Evolutionary conservation across 2,797 vertebrate genomes (phyloP).

Genomic region (Echeneis naucrates): DNA sequence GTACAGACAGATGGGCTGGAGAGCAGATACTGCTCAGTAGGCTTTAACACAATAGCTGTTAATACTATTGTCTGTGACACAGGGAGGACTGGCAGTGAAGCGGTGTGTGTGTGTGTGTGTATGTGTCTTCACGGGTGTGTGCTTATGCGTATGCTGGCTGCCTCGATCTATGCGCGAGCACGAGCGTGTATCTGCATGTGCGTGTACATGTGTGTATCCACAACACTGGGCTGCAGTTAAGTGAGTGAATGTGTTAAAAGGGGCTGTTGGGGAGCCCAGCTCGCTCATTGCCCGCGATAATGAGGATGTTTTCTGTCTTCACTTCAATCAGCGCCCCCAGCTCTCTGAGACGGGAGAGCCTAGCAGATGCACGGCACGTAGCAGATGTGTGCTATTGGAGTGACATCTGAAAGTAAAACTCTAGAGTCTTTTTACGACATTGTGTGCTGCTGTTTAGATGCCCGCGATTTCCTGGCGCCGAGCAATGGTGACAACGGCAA

Average conservation of each 20-base stretch:
- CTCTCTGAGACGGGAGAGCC: conserved; percentile 67
- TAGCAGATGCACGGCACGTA: conserved; percentile 83
- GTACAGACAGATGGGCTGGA: conserved; percentile 8
- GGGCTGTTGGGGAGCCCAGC: conserved; percentile 68
- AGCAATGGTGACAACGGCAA: conserved; percentile 66
- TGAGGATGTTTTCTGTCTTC: conserved; percentile 85
- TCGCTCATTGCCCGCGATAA: conserved; percentile 76
- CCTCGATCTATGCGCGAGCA: conserved; percentile 5
- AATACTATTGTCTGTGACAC: conserved; percentile 52
- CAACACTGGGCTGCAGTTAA: conserved; percentile 55
- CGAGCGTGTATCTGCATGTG: conserved; percentile 19
- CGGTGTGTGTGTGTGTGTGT: conserved; percentile 17
- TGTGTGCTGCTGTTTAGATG: conserved; percentile 79
- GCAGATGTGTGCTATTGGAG: conserved; percentile 88
- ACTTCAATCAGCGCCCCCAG: conserved; percentile 77
- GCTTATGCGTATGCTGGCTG: not conserved
- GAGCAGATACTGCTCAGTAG: conserved; percentile 26
- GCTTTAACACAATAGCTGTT: conserved; percentile 49
- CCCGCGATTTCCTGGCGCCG: conserved; percentile 75
- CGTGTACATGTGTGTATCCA: conserved; percentile 25
- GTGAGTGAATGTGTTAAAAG: conserved; percentile 76
- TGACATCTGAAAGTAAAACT: conserved; percentile 87
- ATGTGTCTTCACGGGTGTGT: conserved; percentile 4
- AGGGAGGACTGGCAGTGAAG: conserved; percentile 31
- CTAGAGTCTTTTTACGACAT: conserved; percentile 78